These are phyloP conservation scores for Benitochromis conjunctus DNA, from an alignment of 2,113 vertebrate genomes.

Conservation along the genomic window DNA sequence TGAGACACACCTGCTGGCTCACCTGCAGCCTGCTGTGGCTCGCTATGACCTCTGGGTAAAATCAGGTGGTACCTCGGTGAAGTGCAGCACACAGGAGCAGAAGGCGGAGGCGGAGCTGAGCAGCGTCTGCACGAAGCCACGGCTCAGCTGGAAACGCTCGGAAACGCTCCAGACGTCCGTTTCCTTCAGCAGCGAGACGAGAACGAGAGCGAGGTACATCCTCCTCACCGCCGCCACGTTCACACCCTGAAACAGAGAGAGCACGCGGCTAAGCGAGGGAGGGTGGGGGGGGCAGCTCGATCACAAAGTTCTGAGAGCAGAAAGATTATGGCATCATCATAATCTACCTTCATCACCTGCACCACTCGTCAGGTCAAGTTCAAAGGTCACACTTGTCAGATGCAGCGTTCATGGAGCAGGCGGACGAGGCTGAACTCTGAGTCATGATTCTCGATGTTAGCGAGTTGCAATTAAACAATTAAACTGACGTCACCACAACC, in stretches of 20 bases:
- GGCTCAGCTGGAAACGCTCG: constrained; percentile 82
- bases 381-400: neutral
- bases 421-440: neutral
- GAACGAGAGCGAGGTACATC: constrained; percentile 85
- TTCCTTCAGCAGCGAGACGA: constrained; percentile 85
- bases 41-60: neutral
- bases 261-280: neutral
- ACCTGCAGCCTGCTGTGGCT: neutral
- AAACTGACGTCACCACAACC: neutral
- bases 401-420: neutral
- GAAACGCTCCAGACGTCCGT: constrained; percentile 85
- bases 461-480: neutral
- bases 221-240: constrained; percentile 74
- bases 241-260: constrained; percentile 65
- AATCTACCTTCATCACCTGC: neutral
- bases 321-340: neutral
- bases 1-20: neutral
- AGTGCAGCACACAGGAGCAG: constrained; percentile 87
- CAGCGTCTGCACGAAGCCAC: constrained; percentile 87
- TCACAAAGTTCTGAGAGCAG: neutral
- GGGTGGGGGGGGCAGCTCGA: neutral
- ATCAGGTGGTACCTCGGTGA: constrained; percentile 83
- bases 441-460: neutral
- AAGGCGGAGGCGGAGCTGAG: constrained; percentile 86
- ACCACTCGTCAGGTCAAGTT: neutral